Percentiles rank a stretch among this genome's conserved stretches.
phyloP scores from a whole-genome alignment of 2,888 invertebrate species.

The Frankliniella fusca region DNA sequence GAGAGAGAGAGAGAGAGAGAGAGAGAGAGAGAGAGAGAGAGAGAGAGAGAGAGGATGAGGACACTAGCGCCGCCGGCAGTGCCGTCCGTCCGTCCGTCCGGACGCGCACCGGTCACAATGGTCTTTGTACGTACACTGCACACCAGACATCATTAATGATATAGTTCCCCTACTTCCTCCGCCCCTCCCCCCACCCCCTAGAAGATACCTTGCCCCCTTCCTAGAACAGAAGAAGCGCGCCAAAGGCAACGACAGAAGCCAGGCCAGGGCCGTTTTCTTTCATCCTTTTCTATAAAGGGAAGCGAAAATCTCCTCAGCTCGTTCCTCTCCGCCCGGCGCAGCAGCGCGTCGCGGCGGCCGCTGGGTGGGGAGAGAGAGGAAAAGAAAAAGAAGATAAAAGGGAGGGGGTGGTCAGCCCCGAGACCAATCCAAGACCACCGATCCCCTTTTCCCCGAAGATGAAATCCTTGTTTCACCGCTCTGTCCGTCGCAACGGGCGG shows the following conservation, averaged over 20 bases:
- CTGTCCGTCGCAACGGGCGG: not conserved
- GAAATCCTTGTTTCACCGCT: conserved; percentile 9
- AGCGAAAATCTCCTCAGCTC: conserved; percentile 12
- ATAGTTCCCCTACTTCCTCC: not conserved
- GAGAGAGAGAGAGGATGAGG: too few species aligned
- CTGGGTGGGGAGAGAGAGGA: not conserved
- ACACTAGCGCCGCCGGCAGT: too few species aligned
- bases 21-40: too few species aligned
- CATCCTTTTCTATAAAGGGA: conserved; percentile 21
- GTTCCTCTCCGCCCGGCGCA: not conserved
- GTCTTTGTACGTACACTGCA: conserved; percentile 2
- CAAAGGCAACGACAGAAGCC: conserved; percentile 16
- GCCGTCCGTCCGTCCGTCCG: too few species aligned
- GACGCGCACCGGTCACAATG: not conserved
- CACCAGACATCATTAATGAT: conserved; percentile 13
- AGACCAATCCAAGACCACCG: conserved; percentile 6
- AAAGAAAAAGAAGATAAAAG: not conserved
- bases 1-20: too few species aligned
- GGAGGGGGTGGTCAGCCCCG: not conserved
- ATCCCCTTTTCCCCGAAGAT: not conserved
- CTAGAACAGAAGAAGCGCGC: not conserved
- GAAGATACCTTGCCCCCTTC: not conserved
- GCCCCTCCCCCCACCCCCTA: not conserved
- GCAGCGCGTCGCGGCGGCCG: not conserved
- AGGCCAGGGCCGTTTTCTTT: not conserved